These are phyloP conservation scores for Psephotus haematonotus DNA, from an alignment of 2,113 vertebrate genomes.

Conservation along the genomic window DNA sequence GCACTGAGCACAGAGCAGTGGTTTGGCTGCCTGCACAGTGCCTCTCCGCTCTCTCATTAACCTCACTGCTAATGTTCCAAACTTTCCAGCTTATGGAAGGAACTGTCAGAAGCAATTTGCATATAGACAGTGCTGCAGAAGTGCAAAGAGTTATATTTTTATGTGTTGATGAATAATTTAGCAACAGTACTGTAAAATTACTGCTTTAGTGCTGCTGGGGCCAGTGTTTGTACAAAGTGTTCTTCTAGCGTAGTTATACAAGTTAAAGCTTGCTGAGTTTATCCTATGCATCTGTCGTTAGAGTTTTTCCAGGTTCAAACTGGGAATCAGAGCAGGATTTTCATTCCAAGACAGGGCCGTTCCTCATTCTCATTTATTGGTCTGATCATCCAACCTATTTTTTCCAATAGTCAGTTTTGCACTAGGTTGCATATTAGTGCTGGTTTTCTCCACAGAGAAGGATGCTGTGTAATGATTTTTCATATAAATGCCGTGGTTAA, in stretches of 20 bases:
- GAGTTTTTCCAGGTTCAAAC: constrained; percentile 18
- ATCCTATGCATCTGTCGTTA: neutral
- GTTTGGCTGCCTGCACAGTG: neutral
- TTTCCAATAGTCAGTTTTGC: neutral
- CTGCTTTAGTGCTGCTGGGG: constrained; percentile 16
- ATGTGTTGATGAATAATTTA: constrained; percentile 54
- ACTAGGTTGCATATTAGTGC: neutral
- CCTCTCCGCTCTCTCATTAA: neutral
- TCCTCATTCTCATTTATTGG: neutral
- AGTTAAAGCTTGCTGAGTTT: constrained; percentile 46
- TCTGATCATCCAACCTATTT: neutral
- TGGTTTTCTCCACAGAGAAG: neutral
- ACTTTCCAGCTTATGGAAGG: neutral
- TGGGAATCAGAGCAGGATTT: neutral
- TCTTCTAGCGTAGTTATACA: constrained; percentile 1
- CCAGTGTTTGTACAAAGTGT: neutral
- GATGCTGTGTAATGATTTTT: neutral
- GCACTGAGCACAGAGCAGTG: neutral
- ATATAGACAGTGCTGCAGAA: neutral
- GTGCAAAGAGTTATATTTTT: constrained; percentile 17
- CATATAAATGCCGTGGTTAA: neutral
- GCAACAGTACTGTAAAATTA: constrained; percentile 19
- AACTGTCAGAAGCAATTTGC: constrained; percentile 12
- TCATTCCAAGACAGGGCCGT: neutral
- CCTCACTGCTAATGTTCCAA: neutral